Evolutionary conservation across 2,888 invertebrate genomes (phyloP), one percentile per base, ranked within the genome.

Genomic region (Philonicus albiceps): DNA sequence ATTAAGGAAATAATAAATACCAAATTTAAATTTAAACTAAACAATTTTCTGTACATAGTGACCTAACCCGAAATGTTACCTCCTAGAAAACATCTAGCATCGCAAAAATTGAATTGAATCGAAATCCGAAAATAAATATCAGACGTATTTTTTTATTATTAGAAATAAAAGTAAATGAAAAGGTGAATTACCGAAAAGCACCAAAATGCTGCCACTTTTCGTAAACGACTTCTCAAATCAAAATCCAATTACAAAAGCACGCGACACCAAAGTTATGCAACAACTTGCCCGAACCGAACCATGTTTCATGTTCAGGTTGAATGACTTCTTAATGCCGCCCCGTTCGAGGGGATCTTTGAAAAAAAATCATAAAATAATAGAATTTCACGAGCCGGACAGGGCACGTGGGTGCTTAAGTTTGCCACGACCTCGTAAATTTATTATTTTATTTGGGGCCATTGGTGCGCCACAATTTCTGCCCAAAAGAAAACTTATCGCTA

Each of bases 201-300:
- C 64, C 3, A 27, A 64, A 22, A 64, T 64, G 22, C 22, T 7
- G 64, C 22, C 64, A 64, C 22, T 64, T 64, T 22, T 22, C 64
- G 40, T 64, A 64, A 64, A 64, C 64, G 64, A 64, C 19, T 22
- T 64, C 22, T n/a, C 64, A 19, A 64, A 64, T 64, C 64, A 64
- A 22, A 64, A 64, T 1, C 64, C 64, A 64, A 64, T 64, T 64
- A 64, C 64, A 27, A 19, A 64, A 64, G 64, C 49, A 64, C 64
- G 64, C 64, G 64, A 64, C 64, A 31, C n/a, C 27, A n/a, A 27
- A 31, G 34, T 80, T 80, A 78, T 80, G 80, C 80, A 80, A 80
- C 43, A 78, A 43, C 0, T 40, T 78, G 78, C 37, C 80, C 27
- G 37, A 16, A 1, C 27, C 30, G 16, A 49, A 53, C 53, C 55